Percentiles rank a stretch among this genome's conserved stretches.
These are phyloP conservation scores for Clepsis dumicolana DNA, from an alignment of 2,888 invertebrate species.

Conservation along the genomic window DNA sequence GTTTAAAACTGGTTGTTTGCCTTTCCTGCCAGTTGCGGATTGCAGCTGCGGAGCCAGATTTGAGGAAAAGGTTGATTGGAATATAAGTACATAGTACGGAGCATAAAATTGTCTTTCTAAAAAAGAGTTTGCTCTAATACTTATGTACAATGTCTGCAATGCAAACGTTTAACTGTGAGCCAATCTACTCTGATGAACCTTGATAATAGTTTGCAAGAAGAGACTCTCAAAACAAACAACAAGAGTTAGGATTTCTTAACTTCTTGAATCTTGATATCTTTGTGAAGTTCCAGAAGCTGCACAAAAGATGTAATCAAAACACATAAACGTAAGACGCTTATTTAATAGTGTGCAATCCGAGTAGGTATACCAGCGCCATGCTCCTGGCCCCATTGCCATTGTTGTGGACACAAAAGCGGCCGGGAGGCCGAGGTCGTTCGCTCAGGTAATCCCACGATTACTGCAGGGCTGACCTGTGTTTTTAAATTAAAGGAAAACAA, in stretches of 20 bases:
- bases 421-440: conserved; percentile 53
- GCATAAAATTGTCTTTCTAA: neutral
- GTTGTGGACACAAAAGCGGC: conserved; percentile 67
- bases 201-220: neutral
- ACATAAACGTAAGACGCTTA: conserved; percentile 25
- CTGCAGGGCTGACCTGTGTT: conserved; percentile 25
- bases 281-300: conserved; percentile 21
- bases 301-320: conserved; percentile 28
- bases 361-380: conserved; percentile 50
- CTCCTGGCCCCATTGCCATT: conserved; percentile 62
- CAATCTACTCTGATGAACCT: neutral
- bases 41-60: conserved; percentile 61
- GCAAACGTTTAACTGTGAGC: neutral
- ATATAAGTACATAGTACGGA: neutral
- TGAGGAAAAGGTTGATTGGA: conserved; percentile 38
- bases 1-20: conserved; percentile 73
- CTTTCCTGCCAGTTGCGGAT: conserved; percentile 60
- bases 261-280: conserved; percentile 19
- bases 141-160: neutral
- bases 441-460: conserved; percentile 57
- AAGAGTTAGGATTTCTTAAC: neutral
- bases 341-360: conserved; percentile 45
- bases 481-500: conserved; percentile 22
- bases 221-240: conserved; percentile 4
- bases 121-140: neutral